Base-by-base conservation (phyloP, 2,888 invertebrate genomes). In the Eilema sororculum region DNA sequence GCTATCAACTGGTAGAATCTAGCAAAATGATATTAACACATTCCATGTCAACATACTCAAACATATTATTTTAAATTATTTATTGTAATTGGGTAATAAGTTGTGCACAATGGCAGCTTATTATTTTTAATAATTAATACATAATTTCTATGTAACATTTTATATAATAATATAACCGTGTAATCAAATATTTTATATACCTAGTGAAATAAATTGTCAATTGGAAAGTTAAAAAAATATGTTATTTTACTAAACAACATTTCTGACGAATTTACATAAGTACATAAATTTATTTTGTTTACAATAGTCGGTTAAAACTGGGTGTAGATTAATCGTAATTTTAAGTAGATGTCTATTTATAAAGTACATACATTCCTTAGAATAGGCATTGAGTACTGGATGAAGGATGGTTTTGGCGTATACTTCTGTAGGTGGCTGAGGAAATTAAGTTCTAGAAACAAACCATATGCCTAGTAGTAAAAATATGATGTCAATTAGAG, bases 331-430 rank as follows among this genome's bases (percentile, higher is more conserved):
- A 72, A 63, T 60, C 16, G 25, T 67, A 69, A 63, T 63, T 56
- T 13, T 67, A 52, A 67, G 28, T 63, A 56, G 57, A n/a, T n/a
- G n/a, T 60, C 65, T 69, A 66, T 77, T 24, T 73, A 56, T 58
- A 58, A 69, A 68, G 37, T 63, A 70, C 65, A 72, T 30, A 63
- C 72, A 75, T 72, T 72, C 75, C 75, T 59, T 52, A 63, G 65
- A 25, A 61, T 63, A 41, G 22, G 28, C 57, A 62, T 24, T 33
- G 37, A 62, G 56, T 59, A 22, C 46, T 64, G 13, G 20, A 41
- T 22, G 33, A 37, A 37, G 12, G 12, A 13, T 58, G 10, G 5
- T 52, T 52, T 52, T n/a, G n/a, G n/a, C 52, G n/a, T n/a, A n/a
- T 52, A 52, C 0, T 52, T 52, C 52, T 52, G 52, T n/a, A n/a